Evolutionary conservation across 2,888 invertebrate genomes (phyloP).

Genomic region (Xestoiulus laeticollis): DNA sequence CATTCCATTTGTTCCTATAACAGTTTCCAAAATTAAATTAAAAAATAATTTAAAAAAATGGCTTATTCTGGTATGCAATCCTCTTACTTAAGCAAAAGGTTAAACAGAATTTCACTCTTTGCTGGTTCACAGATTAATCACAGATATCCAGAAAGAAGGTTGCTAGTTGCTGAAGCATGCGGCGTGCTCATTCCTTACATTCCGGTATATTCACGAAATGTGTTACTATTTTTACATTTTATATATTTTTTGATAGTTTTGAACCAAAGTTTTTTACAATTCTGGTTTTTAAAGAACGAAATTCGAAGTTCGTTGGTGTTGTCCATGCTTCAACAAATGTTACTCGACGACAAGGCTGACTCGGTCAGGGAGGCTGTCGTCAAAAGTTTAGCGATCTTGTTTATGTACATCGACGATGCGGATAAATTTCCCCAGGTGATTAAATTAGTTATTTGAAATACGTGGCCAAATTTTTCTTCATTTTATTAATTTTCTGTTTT

Average conservation of each 20-base stretch:
- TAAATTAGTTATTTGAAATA: background rate
- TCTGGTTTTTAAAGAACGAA: slow-evolving; percentile 65
- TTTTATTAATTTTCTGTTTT: slow-evolving; percentile 46
- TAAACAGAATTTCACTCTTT: background rate
- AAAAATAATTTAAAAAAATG: too few relatives aligned
- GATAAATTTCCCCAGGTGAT: slow-evolving; percentile 71
- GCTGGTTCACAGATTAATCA: slow-evolving; percentile 70
- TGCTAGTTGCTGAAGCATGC: slow-evolving; percentile 76
- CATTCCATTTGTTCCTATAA: too few relatives aligned
- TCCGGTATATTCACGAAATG: slow-evolving; percentile 67
- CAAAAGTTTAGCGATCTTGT: slow-evolving; percentile 71
- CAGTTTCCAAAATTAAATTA: too few relatives aligned
- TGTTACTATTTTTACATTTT: too few relatives aligned
- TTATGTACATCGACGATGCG: slow-evolving; percentile 72
- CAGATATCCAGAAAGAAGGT: slow-evolving; percentile 73
- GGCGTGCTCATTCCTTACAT: slow-evolving; percentile 73
- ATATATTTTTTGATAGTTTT: too few relatives aligned
- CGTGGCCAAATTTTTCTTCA: background rate
- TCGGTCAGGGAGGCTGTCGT: slow-evolving; percentile 72
- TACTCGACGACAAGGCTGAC: slow-evolving; percentile 73
- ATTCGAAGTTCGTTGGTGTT: slow-evolving; percentile 75
- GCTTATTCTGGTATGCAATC: too few relatives aligned
- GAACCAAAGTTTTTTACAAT: too few relatives aligned
- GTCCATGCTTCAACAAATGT: slow-evolving; percentile 77
- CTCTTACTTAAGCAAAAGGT: background rate